These are phyloP conservation scores for Coturnix japonica DNA, from an alignment of 2,113 vertebrate species.

Conservation along the genomic window DNA sequence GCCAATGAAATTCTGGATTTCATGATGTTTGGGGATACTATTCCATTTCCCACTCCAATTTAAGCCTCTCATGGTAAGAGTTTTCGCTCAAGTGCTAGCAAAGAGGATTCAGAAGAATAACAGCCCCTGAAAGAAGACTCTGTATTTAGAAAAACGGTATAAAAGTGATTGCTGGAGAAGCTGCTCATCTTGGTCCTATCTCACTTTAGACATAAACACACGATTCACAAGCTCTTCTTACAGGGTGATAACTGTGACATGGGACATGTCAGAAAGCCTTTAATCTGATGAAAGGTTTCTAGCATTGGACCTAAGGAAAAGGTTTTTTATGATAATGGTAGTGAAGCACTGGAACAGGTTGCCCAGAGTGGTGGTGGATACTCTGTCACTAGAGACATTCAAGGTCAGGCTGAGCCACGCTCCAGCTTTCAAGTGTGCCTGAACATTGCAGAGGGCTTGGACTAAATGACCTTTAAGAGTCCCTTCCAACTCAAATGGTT, in stretches of 20 bases:
- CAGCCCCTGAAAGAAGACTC: not conserved
- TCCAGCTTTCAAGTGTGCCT: too few relatives aligned
- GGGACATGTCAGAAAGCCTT: not conserved
- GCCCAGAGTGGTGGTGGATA: too few relatives aligned
- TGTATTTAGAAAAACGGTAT: not conserved
- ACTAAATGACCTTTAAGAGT: too few relatives aligned
- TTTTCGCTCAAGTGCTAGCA: not conserved
- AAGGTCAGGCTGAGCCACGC: too few relatives aligned
- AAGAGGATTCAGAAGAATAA: not conserved
- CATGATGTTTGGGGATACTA: not conserved
- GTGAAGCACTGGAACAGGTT: too few relatives aligned
- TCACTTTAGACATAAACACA: not conserved
- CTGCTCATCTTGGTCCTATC: not conserved
- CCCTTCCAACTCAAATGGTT: too few relatives aligned
- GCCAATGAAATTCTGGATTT: not conserved
- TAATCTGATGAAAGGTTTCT: not conserved
- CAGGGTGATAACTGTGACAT: not conserved
- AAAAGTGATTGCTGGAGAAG: not conserved
- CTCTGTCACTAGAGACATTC: too few relatives aligned
- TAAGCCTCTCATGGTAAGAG: not conserved
- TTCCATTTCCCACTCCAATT: not conserved
- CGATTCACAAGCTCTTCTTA: not conserved
- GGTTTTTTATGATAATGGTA: too few relatives aligned
- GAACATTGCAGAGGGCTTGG: too few relatives aligned
- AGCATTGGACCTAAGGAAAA: too few relatives aligned